Base-by-base conservation (phyloP, 2,888 invertebrate species). In the Lutraria lutraria region DNA sequence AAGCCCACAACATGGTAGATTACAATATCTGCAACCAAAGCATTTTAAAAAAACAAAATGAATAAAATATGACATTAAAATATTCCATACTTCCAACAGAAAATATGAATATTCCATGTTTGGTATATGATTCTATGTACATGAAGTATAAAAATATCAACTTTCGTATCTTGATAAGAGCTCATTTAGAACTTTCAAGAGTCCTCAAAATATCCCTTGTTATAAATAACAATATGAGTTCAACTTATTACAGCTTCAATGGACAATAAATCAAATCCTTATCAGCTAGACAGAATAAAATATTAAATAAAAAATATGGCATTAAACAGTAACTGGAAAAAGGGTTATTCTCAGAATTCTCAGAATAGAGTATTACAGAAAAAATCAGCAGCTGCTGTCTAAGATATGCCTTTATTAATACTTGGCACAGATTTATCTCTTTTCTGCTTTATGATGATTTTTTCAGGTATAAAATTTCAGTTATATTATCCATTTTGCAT, bases 221-320 rank as follows among this genome's bases (percentile, higher is more conserved):
- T 68, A 68, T 68, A 68, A 68, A 68, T 68, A 68, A 68, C 63
- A 68, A 68, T 25, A 68, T n/a, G 63, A 68, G 25, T 68, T 25
- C 25, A n/a, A 68, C 25, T 68, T 25, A 25, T 68, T 8, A 6
- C 63, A 68, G 63, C 25, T 68, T 68, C 63, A 68, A 68, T 68
- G n/a, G 10, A 25, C 25, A 68, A 68, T 68, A 68, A 68, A 68
- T 68, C 63, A 68, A 68, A 68, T 25, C 21, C 25, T 68, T 68
- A 68, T 68, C 63, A 68, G n/a, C 12, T 2, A 68, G 25, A 68
- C 25, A 25, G 25, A 68, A 68, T 68, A 68, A 25, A 68, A 68
- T 60, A 6, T 43, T 68, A n/a, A n/a, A 68, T n/a, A 12, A 21
- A n/a, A 68, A n/a, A 68, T 68, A n/a, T 68, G 25, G 25, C 63